Percentiles rank a stretch among this genome's conserved stretches.
Evolutionary conservation across 2,113 vertebrate species (phyloP).

Genomic region (Alexandromys fortis): DNA sequence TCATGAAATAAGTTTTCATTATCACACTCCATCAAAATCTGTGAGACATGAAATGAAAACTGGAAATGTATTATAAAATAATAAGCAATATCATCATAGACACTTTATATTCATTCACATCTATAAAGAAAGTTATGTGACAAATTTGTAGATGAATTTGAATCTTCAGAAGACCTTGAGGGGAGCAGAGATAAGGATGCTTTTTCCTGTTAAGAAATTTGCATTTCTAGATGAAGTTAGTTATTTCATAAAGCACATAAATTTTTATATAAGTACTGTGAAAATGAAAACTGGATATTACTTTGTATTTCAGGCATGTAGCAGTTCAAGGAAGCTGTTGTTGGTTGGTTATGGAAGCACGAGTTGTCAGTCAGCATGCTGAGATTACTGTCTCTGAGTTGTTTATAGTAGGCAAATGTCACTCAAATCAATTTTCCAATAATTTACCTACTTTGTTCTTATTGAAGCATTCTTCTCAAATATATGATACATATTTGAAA

Average conservation of each 20-base stretch:
- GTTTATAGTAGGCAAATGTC: not conserved
- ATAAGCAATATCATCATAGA: not conserved
- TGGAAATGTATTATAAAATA: not conserved
- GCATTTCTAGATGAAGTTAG: not conserved
- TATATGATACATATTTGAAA: not conserved
- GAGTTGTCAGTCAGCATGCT: not conserved
- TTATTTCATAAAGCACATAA: not conserved
- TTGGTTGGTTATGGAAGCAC: not conserved
- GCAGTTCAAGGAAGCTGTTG: not conserved
- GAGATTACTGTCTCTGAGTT: not conserved
- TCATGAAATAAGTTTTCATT: not conserved
- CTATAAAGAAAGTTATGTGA: not conserved
- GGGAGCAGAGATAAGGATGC: not conserved
- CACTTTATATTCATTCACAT: not conserved
- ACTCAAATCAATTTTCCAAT: not conserved
- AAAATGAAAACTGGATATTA: not conserved
- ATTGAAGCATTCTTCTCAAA: not conserved
- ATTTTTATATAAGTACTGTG: not conserved
- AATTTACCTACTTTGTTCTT: not conserved
- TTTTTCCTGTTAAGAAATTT: not conserved
- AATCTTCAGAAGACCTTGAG: not conserved
- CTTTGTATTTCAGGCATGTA: not conserved
- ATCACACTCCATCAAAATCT: not conserved
- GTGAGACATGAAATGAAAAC: not conserved
- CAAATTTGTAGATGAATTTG: not conserved